Conservation (phyloP, 2,797 vertebrate species). For the Alfaro cultratus region DNA sequence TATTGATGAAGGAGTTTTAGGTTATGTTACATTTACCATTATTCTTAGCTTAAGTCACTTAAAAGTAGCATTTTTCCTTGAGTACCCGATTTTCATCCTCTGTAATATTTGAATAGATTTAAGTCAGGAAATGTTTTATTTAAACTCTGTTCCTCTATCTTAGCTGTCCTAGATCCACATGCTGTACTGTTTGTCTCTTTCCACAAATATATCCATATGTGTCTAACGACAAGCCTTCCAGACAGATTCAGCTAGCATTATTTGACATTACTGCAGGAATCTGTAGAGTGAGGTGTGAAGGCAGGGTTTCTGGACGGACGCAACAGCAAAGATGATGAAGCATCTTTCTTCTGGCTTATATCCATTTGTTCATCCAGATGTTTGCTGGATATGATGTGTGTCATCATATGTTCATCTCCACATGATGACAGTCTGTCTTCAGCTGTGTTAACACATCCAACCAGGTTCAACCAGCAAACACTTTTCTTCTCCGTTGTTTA, state of each 20-base stretch:
- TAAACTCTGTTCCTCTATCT: background rate
- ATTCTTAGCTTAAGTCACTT: background rate
- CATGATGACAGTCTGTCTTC: background rate
- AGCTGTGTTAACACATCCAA: background rate
- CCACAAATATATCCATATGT: background rate
- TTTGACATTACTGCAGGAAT: background rate
- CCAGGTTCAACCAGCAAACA: background rate
- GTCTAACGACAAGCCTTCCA: background rate
- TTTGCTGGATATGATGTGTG: background rate
- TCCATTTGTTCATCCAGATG: background rate
- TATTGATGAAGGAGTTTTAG: background rate
- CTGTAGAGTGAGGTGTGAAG: background rate
- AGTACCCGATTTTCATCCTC: background rate
- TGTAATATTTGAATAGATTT: background rate
- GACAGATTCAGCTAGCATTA: background rate
- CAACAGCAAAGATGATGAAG: background rate
- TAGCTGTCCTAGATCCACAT: background rate
- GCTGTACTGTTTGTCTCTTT: background rate
- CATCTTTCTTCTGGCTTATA: background rate
- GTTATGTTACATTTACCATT: background rate
- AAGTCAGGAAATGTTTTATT: background rate
- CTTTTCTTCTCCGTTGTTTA: background rate
- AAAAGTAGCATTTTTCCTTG: background rate
- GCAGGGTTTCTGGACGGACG: background rate
- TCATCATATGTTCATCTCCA: background rate